Conservation (phyloP, 2,797 vertebrate species). For the Hoplostethus atlanticus region DNA sequence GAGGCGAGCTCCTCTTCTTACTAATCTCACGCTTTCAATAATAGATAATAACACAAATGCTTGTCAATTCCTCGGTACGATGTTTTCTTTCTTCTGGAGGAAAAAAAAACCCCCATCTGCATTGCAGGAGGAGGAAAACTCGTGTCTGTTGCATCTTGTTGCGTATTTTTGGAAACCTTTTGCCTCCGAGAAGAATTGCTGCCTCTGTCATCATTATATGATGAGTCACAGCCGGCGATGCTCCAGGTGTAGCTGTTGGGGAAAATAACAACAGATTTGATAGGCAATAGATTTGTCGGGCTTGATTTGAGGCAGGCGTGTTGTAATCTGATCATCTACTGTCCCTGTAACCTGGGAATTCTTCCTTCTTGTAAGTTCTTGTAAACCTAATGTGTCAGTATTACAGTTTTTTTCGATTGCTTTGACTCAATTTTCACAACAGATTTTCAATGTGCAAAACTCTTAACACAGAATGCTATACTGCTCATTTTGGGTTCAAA, state of each 20-base stretch:
- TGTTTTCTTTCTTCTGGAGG: slow-evolving; percentile 1
- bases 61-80: slow-evolving; percentile 38
- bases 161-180: slow-evolving; percentile 51
- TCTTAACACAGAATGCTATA: no score
- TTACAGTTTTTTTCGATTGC: no score
- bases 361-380: no score
- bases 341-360: no score
- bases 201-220: slow-evolving; percentile 48
- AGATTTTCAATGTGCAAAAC: no score
- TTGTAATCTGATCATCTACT: no score
- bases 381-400: no score
- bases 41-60: slow-evolving; percentile 33
- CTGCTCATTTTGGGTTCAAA: no score
- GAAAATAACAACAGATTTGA: slow-evolving; percentile 6
- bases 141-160: slow-evolving; percentile 30
- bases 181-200: slow-evolving; percentile 47
- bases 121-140: slow-evolving; percentile 69
- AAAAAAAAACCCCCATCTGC: slow-evolving; percentile 43
- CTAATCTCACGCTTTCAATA: slow-evolving; percentile 46
- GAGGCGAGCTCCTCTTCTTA: slow-evolving; percentile 23
- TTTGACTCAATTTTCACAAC: no score
- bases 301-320: neutral
- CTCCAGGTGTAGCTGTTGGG: slow-evolving; percentile 48
- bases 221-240: slow-evolving; percentile 48
- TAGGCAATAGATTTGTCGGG: neutral